Base-by-base conservation (phyloP, 2,113 vertebrate species). In the Thunnus thynnus region DNA sequence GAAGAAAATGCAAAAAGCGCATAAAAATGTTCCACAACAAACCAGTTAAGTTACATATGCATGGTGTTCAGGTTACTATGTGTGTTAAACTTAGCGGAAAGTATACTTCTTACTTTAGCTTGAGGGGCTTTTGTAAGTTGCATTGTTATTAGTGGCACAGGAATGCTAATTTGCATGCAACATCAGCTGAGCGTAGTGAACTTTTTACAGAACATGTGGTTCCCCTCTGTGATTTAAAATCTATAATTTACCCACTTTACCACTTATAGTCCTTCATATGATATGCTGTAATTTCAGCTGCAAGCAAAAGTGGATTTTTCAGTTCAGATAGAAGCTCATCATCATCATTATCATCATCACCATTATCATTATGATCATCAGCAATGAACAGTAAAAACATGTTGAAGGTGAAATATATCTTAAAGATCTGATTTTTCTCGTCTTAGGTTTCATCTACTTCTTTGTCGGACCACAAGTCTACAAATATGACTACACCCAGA, bases 391-490 rank as follows among this genome's bases (percentile, higher is more conserved):
- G 27, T 30, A 30, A 30, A 66, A 57, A 44, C 3, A 57, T 25
- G 2, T 32, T 16, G 11, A 46, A 54, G 2, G 17, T 47, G 32
- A 71, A 76, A 69, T 63, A 48, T 72, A 7, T 32, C 27, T 69
- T 74, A 1, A 77, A 64, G 4, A 9, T 41, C 36, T 41, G 36
- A 10, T 41, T 75, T 18, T 72, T 76, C 16, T 71, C 61, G 51
- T 84, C 58, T 36, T 72, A 96, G 95, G 88, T 66, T 93, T 93
- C 78, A 91, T 96, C 79, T 88, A 93, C 87, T 95, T 95, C 81
- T 96, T 96, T 83, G 50, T 91, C 17, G 93, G 94, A 72, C 76
- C 93, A 50, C 82, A 92, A 50, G 93, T 95, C 72, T 87, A 89
- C 78, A 91, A 94, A 75, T 95, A 92, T 11, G 80, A 95, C 87